These are phyloP conservation scores for Phyllopteryx taeniolatus DNA, from an alignment of 2,113 vertebrate genomes.

Conservation along the genomic window DNA sequence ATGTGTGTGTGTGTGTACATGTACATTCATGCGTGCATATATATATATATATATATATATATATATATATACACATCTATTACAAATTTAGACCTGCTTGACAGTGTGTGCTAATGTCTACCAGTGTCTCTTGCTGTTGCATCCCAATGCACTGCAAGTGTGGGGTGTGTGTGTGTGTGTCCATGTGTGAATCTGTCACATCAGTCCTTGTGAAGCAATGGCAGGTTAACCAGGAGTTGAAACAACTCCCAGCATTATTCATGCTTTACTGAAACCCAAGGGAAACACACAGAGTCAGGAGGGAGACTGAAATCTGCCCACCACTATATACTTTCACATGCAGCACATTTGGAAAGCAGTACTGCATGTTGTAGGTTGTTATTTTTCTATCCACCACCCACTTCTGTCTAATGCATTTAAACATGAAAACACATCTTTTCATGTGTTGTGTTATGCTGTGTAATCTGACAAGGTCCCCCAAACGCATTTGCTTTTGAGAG, in stretches of 20 bases:
- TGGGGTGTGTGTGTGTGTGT: slow-evolving; percentile 1
- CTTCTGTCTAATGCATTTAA: slow-evolving; percentile 11
- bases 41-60: not conserved
- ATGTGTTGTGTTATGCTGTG: slow-evolving; percentile 16
- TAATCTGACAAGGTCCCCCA: slow-evolving; percentile 19
- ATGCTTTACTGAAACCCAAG: slow-evolving; percentile 50
- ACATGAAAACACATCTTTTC: slow-evolving; percentile 22
- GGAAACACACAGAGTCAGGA: slow-evolving; percentile 25
- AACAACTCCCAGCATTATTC: slow-evolving; percentile 48
- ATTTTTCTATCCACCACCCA: slow-evolving; percentile 16
- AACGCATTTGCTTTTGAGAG: slow-evolving; percentile 38
- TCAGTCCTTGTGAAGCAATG: slow-evolving; percentile 44
- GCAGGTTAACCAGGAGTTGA: slow-evolving; percentile 34
- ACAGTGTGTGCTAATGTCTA: slow-evolving; percentile 7
- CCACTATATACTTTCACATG: slow-evolving; percentile 10
- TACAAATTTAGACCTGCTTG: slow-evolving; percentile 4
- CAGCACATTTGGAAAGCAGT: not conserved
- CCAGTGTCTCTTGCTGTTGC: slow-evolving; percentile 19
- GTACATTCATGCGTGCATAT: no score
- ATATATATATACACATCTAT: not conserved
- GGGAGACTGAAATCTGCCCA: slow-evolving; percentile 50
- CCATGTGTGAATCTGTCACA: slow-evolving; percentile 41
- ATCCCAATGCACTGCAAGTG: slow-evolving; percentile 1
- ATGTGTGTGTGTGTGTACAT: not conserved
- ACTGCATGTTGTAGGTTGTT: not conserved